Evolutionary conservation across 2,113 vertebrate genomes (phyloP).

Genomic region (Onychostoma macrolepis): DNA sequence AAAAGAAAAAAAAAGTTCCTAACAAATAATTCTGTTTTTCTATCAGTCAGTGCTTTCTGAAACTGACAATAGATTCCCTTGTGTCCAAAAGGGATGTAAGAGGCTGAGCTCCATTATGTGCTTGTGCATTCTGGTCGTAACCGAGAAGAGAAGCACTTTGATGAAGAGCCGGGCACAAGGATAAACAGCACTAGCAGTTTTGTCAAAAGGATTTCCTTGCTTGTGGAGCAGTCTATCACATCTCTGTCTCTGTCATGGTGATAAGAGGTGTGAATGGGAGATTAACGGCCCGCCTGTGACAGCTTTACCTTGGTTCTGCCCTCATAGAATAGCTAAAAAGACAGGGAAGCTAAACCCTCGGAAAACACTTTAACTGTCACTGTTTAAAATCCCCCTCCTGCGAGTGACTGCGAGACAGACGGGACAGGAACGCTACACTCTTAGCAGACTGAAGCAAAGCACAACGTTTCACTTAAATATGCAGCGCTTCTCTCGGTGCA

Average conservation of each 20-base stretch:
- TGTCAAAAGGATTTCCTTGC: conserved; percentile 67
- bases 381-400: conserved; percentile 42
- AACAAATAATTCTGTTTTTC: not conserved
- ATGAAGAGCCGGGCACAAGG: conserved; percentile 45
- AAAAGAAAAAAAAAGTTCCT: not conserved
- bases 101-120: conserved; percentile 22
- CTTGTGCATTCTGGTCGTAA: conserved; percentile 32
- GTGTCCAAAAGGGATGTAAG: conserved; percentile 34
- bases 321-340: conserved; percentile 57
- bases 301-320: conserved; percentile 60
- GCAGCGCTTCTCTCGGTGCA: not conserved
- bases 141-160: conserved; percentile 18
- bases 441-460: not conserved
- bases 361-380: conserved; percentile 52
- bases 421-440: not conserved
- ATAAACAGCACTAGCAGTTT: conserved; percentile 69
- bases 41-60: not conserved
- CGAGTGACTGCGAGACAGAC: conserved; percentile 27
- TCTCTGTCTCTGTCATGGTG: conserved; percentile 65
- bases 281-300: conserved; percentile 63
- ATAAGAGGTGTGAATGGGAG: conserved; percentile 70
- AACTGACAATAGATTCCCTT: conserved; percentile 20
- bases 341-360: conserved; percentile 45
- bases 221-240: conserved; percentile 62
- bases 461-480: not conserved